A percentile compares a stretch with the other conserved stretches of the same genome.
These are phyloP conservation scores for Leucophenga varia DNA, from an alignment of 1,140 invertebrate species.

Conservation along the genomic window DNA sequence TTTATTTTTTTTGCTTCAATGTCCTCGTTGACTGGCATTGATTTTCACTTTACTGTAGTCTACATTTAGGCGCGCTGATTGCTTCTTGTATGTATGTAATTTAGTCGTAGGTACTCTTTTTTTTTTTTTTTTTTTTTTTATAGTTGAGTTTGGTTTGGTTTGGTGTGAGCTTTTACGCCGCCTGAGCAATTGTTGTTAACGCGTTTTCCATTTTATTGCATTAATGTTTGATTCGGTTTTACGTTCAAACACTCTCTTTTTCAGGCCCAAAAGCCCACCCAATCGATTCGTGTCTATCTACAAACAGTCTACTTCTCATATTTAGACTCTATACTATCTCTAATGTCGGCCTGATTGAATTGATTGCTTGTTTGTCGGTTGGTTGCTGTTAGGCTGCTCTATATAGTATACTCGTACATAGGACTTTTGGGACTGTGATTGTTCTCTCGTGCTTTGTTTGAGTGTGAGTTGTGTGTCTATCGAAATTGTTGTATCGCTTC, in stretches of 20 bases:
- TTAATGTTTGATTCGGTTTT: slow-evolving; percentile 48
- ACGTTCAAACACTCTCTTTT: too few species aligned
- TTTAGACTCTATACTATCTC: too few species aligned
- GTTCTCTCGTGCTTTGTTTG: slow-evolving; percentile 10
- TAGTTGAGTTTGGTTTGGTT: too few species aligned
- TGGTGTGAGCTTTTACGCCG: not conserved
- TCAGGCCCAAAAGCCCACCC: too few species aligned
- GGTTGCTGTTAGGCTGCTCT: slow-evolving; percentile 20
- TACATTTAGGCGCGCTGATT: slow-evolving; percentile 30
- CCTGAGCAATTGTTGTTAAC: slow-evolving; percentile 40
- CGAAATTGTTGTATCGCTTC: slow-evolving; percentile 12
- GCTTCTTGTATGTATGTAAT: slow-evolving; percentile 13
- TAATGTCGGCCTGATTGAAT: slow-evolving; percentile 32
- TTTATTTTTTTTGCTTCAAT: too few species aligned
- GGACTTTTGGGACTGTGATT: too few species aligned
- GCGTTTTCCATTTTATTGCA: slow-evolving; percentile 48
- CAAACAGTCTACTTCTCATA: too few species aligned
- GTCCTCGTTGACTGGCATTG: slow-evolving; percentile 23
- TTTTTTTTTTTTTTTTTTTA: too few species aligned
- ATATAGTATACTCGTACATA: too few species aligned
- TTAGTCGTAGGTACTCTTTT: too few species aligned
- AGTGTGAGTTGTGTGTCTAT: slow-evolving; percentile 4
- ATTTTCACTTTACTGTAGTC: slow-evolving; percentile 38
- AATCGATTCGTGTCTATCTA: too few species aligned
- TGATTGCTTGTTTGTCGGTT: slow-evolving; percentile 25